Evolutionary conservation across 2,113 vertebrate species (phyloP), one percentile per base, ranked within the genome.

Genomic region (Edolisoma coerulescens): DNA sequence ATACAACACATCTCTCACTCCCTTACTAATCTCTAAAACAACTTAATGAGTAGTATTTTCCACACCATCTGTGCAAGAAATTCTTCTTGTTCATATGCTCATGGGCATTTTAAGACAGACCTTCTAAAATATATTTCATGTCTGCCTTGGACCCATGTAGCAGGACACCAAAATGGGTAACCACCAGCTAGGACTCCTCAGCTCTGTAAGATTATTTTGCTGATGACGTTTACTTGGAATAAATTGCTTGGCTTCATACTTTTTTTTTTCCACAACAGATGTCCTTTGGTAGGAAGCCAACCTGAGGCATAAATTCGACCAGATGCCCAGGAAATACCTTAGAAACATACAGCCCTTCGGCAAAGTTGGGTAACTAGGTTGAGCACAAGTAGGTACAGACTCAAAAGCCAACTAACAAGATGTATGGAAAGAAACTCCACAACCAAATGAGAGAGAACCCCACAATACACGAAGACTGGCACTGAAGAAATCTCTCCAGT

Each of bases 241-340:
- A 77, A 85, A 92, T 68, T 76, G 50, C 30, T 60, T 84, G n/a
- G 56, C 37, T 96, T 94, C 56, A 67, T 39, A 52, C 13, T 73
- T 28, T 54, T 70, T 54, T 54, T 49, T 39, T 8, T 5, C 44
- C 78, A 85, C 32, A 93, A 88, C 78, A 95, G 61, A 95, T 81
- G 78, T 69, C 56, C 78, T 90, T 93, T 91, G 60, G 82, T 87
- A 68, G n/a, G 64, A 95, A 78, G 87, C 52, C 87, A 95, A 10
- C 16, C 42, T 77, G 67, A 89, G 45, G 73, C 60, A 84, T 83
- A 87, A 95, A 95, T 86, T 89, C 76, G 93, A 86, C 57, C 91
- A 95, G 76, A 82, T 82, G 82, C 79, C 92, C 89, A 84, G 57
- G 74, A 96, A 95, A 95, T 79, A 94, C 65, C 61, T 90, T 52